A percentile compares a stretch with the other conserved stretches of the same genome.
Evolutionary conservation across 1,140 invertebrate species (phyloP).

Genomic region (Muscidifurax raptorellus): DNA sequence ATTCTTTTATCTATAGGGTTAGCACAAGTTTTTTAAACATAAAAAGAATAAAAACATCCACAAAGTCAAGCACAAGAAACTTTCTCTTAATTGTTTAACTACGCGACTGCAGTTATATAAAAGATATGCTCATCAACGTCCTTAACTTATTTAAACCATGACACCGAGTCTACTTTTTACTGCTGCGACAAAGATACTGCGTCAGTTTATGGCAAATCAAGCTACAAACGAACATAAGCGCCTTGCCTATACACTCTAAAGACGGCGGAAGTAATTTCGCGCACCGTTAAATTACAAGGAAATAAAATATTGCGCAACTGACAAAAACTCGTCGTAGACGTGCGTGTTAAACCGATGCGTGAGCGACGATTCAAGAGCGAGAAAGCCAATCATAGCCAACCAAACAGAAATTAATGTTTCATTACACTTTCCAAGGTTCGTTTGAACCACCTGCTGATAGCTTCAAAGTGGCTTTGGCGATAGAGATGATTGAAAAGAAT

Average conservation of each 20-base stretch:
- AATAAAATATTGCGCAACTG: slow-evolving; percentile 23
- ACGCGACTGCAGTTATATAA: not conserved
- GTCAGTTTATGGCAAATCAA: slow-evolving; percentile 13
- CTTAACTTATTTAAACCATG: too few relatives aligned
- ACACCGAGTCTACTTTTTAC: too few relatives aligned
- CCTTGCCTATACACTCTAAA: not conserved
- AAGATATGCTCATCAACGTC: not conserved
- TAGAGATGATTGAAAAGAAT: too few relatives aligned
- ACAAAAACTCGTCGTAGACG: slow-evolving; percentile 5
- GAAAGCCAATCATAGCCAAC: too few relatives aligned
- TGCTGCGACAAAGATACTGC: not conserved
- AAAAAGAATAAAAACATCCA: not conserved
- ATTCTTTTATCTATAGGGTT: too few relatives aligned
- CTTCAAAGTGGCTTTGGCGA: not conserved
- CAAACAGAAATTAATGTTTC: not conserved
- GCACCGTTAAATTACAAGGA: slow-evolving; percentile 33
- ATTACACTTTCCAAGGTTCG: not conserved
- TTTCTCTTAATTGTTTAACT: slow-evolving; percentile 48
- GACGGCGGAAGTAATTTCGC: slow-evolving; percentile 40
- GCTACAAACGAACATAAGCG: not conserved
- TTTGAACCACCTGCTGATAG: not conserved
- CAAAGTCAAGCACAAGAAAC: not conserved
- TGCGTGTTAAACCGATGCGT: not conserved
- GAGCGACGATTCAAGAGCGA: too few relatives aligned
- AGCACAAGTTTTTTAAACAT: not conserved